Conservation (phyloP, 2,113 vertebrate genomes). For the Sinosuthora webbiana region DNA sequence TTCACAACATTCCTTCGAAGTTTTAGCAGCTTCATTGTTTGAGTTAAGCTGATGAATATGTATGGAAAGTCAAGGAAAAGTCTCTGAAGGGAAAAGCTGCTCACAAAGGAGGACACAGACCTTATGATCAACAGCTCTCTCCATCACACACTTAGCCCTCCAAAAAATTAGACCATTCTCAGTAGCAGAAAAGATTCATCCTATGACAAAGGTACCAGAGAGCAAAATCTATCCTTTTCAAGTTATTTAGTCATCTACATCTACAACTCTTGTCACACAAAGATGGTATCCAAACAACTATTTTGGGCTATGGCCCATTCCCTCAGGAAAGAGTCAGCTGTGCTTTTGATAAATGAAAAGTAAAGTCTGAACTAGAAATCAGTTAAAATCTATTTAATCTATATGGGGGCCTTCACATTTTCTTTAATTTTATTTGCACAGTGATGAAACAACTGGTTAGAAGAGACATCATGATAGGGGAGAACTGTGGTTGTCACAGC, state of each 20-base stretch:
- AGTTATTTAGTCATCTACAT: neutral
- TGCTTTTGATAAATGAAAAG: neutral
- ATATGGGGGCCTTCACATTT: neutral
- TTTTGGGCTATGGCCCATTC: neutral
- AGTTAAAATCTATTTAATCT: neutral
- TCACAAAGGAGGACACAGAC: neutral
- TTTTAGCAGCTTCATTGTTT: constrained; percentile 92
- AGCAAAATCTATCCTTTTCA: neutral
- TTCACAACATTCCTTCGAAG: constrained; percentile 93
- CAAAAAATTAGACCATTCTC: neutral
- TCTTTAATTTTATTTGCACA: neutral
- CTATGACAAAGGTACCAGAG: neutral
- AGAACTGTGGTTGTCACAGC: neutral
- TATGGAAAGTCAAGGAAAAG: constrained; percentile 83
- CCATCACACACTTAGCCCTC: neutral
- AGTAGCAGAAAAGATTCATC: neutral
- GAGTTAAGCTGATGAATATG: constrained; percentile 97
- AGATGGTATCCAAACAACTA: neutral
- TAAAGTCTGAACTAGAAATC: neutral
- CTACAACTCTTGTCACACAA: neutral
- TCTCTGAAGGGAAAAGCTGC: constrained; percentile 2
- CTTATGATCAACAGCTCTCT: neutral
- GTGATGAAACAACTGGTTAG: neutral
- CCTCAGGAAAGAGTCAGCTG: neutral
- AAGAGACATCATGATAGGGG: neutral